Conservation (phyloP, 2,797 vertebrate species). For the Steatocranus sp. region DNA sequence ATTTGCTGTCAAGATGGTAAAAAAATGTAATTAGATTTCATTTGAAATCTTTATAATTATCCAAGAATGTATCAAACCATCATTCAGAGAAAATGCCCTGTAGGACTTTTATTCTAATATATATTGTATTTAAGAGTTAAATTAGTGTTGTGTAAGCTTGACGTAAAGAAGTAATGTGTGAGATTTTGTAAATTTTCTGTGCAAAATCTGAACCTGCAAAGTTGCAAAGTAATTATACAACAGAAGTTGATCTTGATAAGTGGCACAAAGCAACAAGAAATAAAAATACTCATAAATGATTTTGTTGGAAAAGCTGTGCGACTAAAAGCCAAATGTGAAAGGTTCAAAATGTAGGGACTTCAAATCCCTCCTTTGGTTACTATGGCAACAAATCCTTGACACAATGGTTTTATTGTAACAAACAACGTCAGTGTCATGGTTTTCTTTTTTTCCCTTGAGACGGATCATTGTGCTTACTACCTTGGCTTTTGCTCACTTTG, state of each 20-base stretch:
- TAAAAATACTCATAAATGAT: neutral
- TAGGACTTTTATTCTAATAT: neutral
- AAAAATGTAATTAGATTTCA: neutral
- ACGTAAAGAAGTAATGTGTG: neutral
- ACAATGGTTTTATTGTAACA: constrained; percentile 58
- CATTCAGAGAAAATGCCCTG: neutral
- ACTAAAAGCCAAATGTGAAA: neutral
- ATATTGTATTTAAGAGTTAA: neutral
- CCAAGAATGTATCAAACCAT: neutral
- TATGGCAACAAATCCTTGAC: constrained; percentile 45
- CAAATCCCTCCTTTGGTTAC: constrained; percentile 43
- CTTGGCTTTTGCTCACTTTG: neutral
- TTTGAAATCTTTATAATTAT: neutral
- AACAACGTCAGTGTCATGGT: neutral
- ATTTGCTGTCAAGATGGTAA: neutral
- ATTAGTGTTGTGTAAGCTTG: neutral
- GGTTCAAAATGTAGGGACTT: constrained; percentile 1
- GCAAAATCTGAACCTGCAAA: neutral
- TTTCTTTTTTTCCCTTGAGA: neutral
- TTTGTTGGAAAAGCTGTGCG: neutral
- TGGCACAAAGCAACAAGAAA: neutral
- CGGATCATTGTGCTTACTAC: neutral
- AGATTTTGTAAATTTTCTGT: neutral
- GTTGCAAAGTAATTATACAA: neutral
- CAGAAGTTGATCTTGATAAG: neutral